Base-by-base conservation (phyloP, 2,113 vertebrate species). In the Typhlomys cinereus region DNA sequence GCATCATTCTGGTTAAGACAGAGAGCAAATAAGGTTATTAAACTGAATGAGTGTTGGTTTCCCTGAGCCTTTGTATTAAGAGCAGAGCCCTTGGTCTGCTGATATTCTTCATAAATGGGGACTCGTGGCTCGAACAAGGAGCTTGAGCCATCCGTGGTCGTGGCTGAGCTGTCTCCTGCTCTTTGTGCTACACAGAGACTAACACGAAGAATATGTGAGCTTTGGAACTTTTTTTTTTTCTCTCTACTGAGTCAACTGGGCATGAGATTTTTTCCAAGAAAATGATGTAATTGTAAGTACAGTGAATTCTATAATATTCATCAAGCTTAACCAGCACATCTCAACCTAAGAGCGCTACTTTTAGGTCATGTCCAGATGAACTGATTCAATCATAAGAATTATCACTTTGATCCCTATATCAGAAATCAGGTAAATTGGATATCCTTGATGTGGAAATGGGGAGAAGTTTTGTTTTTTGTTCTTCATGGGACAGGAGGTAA, bases 341-440 rank as follows among this genome's bases (percentile, higher is more conserved):
- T 85, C 70, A 85, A 39, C 20, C 18, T 48, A n/a, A 44, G 7
- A 69, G 31, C 44, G n/a, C 20, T 79, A 39, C 12, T 5, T 81
- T 90, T 80, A 82, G 66, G 46, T 2, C 62, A 29, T 57, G 83
- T 92, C 78, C 80, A 89, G 54, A 36, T 91, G 39, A 82, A 81
- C 59, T 81, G 46, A 50, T 61, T 82, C 21, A 17, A 34, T 84
- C 27, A 14, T 44, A 67, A n/a, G 54, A 54, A 46, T 88, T 66
- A 71, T 17, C n/a, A 73, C 36, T 36, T 83, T 78, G 79, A 64
- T 29, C 39, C 44, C 27, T 4, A 52, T 8, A 81, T 31, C 44
- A 80, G 13, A 70, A 90, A 44, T 66, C 93, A 92, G 17, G 34
- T 67, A 69, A n/a, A 71, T 12, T 78, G 21, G 11, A 1, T 27